phyloP scores from a whole-genome alignment of 2,113 vertebrate genomes.

The Microtus pennsylvanicus region DNA sequence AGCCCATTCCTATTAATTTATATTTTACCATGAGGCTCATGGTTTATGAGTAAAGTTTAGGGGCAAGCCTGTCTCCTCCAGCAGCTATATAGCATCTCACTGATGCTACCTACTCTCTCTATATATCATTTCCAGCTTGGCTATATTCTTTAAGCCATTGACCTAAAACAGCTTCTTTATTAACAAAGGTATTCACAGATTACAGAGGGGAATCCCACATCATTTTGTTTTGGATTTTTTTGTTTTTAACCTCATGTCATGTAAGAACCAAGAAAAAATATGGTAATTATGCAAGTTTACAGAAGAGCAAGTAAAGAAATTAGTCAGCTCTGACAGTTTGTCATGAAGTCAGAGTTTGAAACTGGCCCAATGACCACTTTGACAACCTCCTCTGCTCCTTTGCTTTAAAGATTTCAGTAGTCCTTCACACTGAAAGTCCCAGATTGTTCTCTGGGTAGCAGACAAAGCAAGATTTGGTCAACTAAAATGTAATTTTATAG shows the following conservation, averaged over 20 bases:
- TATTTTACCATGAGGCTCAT: too few species aligned
- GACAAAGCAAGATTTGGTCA: constrained; percentile 37
- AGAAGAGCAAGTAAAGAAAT: neutral
- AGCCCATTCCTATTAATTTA: too few species aligned
- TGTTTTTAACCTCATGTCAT: neutral
- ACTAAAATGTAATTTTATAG: constrained; percentile 47
- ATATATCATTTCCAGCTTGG: too few species aligned
- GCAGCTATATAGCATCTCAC: too few species aligned
- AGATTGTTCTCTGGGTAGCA: constrained; percentile 23
- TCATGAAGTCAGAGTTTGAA: constrained; percentile 62
- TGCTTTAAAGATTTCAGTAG: neutral
- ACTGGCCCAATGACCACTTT: neutral
- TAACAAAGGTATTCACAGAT: too few species aligned
- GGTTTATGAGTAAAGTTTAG: too few species aligned
- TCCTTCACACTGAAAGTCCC: neutral
- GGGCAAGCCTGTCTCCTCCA: too few species aligned
- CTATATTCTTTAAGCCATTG: too few species aligned
- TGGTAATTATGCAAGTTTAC: neutral
- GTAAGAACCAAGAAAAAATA: neutral
- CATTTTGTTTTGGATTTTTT: too few species aligned
- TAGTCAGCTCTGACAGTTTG: constrained; percentile 35
- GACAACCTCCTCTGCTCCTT: neutral
- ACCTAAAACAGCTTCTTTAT: too few species aligned
- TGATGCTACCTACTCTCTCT: too few species aligned
- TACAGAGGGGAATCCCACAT: too few species aligned